Percentiles rank a stretch among this genome's conserved stretches.
phyloP scores from a whole-genome alignment of 2,113 vertebrate genomes.

The Verasper variegatus region DNA sequence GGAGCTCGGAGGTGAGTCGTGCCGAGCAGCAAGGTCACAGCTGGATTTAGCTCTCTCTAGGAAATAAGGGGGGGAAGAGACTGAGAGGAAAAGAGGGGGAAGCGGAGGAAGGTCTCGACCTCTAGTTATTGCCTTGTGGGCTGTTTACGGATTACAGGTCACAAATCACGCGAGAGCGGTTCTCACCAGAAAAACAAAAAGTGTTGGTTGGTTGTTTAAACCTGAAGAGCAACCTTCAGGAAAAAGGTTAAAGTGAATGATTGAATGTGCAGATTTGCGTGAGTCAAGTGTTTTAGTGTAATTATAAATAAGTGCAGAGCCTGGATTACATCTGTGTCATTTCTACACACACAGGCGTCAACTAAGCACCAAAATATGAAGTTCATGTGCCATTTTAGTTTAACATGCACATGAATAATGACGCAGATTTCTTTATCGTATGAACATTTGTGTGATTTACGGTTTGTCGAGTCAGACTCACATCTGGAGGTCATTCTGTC shows the following conservation, averaged over 20 bases:
- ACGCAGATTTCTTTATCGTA: no score
- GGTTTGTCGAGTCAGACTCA: no score
- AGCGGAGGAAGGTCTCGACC: neutral
- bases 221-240: neutral
- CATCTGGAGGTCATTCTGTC: no score
- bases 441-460: no score
- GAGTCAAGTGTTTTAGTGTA: no score
- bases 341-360: no score
- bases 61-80: constrained; percentile 11
- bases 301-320: no score
- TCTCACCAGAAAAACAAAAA: neutral
- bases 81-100: neutral
- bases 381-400: no score
- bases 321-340: no score
- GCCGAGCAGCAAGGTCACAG: constrained; percentile 49
- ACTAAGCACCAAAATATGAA: no score
- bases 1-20: constrained; percentile 10
- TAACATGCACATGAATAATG: no score
- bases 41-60: constrained; percentile 21
- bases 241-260: neutral
- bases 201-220: neutral
- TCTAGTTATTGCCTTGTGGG: constrained; percentile 31
- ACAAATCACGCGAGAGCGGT: constrained; percentile 9
- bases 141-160: constrained; percentile 20
- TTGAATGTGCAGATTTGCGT: neutral